These are phyloP conservation scores for Cryptus viduatorius DNA, from an alignment of 2,888 invertebrate species.

Conservation along the genomic window DNA sequence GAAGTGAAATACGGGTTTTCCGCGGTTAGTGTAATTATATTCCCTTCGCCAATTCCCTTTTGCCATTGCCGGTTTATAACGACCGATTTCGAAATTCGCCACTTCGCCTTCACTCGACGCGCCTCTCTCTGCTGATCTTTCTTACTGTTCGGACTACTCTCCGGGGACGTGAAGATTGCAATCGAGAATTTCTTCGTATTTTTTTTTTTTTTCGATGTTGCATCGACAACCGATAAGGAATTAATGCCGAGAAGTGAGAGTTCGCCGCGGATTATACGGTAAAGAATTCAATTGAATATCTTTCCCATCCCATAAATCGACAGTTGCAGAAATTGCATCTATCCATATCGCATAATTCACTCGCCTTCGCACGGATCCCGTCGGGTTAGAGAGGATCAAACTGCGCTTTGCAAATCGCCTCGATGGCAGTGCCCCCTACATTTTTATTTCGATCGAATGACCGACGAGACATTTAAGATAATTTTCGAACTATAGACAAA, in stretches of 20 bases:
- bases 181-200: constrained; percentile 6
- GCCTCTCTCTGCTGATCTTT: neutral
- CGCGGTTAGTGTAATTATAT: neutral
- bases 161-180: constrained; percentile 22
- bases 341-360: constrained; percentile 6
- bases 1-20: constrained; percentile 2
- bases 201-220: neutral
- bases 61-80: neutral
- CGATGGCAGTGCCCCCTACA: neutral
- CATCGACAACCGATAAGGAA: constrained; percentile 31
- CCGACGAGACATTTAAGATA: neutral
- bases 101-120: neutral
- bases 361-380: neutral
- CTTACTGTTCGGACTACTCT: neutral
- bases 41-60: constrained; percentile 34
- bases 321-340: constrained; percentile 3
- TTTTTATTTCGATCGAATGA: neutral
- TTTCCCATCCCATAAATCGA: neutral
- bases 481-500: neutral
- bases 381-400: neutral
- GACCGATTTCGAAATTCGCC: constrained; percentile 29
- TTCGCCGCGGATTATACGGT: neutral
- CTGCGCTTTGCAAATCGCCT: neutral
- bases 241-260: constrained; percentile 15
- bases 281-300: constrained; percentile 6